phyloP scores from a whole-genome alignment of 2,888 invertebrate species.

The Campaea margaritaria region DNA sequence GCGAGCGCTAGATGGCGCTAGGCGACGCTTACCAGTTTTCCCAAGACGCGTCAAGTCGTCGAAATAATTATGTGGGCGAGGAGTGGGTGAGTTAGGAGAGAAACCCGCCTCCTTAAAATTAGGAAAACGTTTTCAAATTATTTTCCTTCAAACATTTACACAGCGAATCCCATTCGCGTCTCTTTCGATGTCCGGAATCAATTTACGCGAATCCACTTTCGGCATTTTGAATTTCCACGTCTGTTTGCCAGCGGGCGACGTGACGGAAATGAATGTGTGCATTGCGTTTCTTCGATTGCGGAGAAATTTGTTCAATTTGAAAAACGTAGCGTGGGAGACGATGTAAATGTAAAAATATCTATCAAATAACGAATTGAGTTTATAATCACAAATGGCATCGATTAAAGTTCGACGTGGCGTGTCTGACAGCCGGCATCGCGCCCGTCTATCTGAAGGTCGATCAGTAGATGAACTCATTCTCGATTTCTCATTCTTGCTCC shows the following conservation, averaged over 20 bases:
- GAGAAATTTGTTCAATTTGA: conserved; percentile 56
- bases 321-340: conserved; percentile 44
- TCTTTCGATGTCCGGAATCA: conserved; percentile 75
- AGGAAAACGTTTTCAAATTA: conserved; percentile 78
- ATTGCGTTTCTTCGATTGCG: conserved; percentile 60
- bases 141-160: conserved; percentile 75
- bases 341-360: conserved; percentile 59
- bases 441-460: conserved; percentile 42
- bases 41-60: conserved; percentile 30
- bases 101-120: conserved; percentile 65
- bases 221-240: conserved; percentile 71
- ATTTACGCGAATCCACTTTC: conserved; percentile 72
- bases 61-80: conserved; percentile 57
- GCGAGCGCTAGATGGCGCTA: conserved; percentile 70
- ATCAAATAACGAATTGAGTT: conserved; percentile 61
- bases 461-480: conserved; percentile 61
- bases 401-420: conserved; percentile 52
- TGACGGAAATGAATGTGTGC: conserved; percentile 81
- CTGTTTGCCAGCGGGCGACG: conserved; percentile 64
- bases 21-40: conserved; percentile 40
- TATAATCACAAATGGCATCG: conserved; percentile 64
- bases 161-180: conserved; percentile 63
- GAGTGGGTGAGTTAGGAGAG: conserved; percentile 42
- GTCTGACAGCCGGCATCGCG: no score
- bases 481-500: conserved; percentile 50